Conservation (phyloP, 1,140 invertebrate species). For the Amyelois transitella region DNA sequence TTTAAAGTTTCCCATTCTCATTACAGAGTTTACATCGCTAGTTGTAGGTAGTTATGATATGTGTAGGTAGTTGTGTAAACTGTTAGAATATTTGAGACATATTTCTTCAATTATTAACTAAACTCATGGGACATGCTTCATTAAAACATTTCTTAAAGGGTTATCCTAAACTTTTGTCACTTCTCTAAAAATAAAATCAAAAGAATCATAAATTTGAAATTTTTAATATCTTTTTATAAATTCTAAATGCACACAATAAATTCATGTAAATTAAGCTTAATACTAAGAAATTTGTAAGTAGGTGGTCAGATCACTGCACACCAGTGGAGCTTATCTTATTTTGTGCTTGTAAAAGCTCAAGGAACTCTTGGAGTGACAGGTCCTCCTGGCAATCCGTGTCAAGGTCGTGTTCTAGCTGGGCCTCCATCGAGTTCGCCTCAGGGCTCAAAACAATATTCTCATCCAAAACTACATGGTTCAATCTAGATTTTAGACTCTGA, state of each 20-base stretch:
- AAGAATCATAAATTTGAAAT: constrained; percentile 10
- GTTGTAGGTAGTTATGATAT: too few species aligned
- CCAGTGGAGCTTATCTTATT: constrained; percentile 56
- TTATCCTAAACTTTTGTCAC: too few species aligned
- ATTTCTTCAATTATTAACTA: too few species aligned
- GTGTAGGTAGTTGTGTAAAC: too few species aligned
- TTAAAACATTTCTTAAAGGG: too few species aligned
- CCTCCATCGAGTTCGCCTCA: constrained; percentile 64
- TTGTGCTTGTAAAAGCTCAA: constrained; percentile 63
- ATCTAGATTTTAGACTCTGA: constrained; percentile 66
- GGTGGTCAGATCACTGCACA: constrained; percentile 50
- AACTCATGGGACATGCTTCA: too few species aligned
- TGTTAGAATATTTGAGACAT: too few species aligned
- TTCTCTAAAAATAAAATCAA: constrained; percentile 14
- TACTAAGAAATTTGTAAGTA: constrained; percentile 10
- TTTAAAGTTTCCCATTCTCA: too few species aligned
- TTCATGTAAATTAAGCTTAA: constrained; percentile 37
- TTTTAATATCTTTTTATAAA: constrained; percentile 36
- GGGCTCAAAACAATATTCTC: constrained; percentile 70
- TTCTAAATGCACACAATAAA: constrained; percentile 58
- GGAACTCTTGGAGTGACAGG: constrained; percentile 62
- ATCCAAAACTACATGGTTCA: constrained; percentile 70
- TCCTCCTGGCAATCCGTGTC: constrained; percentile 68
- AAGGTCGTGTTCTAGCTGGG: constrained; percentile 64
- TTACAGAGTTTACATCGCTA: too few species aligned